Evolutionary conservation across 2,888 invertebrate genomes (phyloP), one percentile per base, ranked within the genome.

Genomic region (Prionchulus punctatus): DNA sequence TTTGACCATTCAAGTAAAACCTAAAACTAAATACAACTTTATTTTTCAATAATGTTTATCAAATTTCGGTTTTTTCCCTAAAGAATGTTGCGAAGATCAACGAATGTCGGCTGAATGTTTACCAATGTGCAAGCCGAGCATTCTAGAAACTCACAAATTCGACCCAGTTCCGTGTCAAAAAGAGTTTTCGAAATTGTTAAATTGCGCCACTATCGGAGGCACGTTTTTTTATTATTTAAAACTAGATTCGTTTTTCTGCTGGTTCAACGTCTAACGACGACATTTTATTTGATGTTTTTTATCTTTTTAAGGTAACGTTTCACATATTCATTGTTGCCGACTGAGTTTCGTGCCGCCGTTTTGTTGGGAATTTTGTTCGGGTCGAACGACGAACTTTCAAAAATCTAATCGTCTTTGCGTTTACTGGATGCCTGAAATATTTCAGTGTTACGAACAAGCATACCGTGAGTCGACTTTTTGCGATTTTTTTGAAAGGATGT

Each of bases 21-120:
- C n/a, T n/a, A n/a, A n/a, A n/a, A n/a, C 26, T 28, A 43, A 36
- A 36, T 12, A 36, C 7, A 36, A 36, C 7, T 36, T 36, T 36
- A 18, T 50, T 50, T 50, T 50, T 50, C 21, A 23, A 7, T 50
- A 23, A 50, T 23, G 4, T 21, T 12, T 45, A 4, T 21, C 47
- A 45, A 21, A n/a, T n/a, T n/a, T n/a, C n/a, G n/a, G n/a, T 12
- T 25, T n/a, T 51, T 27, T 47, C 43, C 62, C 67, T 64, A 58
- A 62, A 67, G 74, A 84, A 62, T 89, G 89, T 68, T 89, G 89
- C 66, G 75, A 78, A n/a, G 78, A 80, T 59, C 80, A 82, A 75
- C 86, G 86, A 71, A 86, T 89, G 0, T 82, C 84, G 0, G 76
- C 81, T 0, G 67, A 79, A 1, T 89, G 89, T 67, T 81, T 85